Evolutionary conservation across 2,888 invertebrate genomes (phyloP).

Genomic region (Asteroscopus sphinx): DNA sequence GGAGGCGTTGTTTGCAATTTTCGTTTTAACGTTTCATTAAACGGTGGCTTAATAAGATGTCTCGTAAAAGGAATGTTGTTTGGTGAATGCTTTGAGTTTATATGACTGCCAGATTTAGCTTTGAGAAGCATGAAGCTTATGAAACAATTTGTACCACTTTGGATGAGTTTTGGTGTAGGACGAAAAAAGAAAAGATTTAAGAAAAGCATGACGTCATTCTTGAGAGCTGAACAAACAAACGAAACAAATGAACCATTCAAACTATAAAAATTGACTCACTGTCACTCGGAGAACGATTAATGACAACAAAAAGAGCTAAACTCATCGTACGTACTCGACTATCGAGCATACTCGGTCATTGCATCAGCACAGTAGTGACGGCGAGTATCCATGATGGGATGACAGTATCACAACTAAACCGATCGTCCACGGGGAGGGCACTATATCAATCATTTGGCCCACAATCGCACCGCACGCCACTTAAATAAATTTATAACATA

Average conservation of each 20-base stretch:
- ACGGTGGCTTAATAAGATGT: constrained; percentile 47
- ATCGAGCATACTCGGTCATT: constrained; percentile 58
- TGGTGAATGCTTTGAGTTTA: constrained; percentile 30
- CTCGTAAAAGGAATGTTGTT: constrained; percentile 38
- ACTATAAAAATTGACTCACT: constrained; percentile 61
- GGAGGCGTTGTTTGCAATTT: constrained; percentile 57
- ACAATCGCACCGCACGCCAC: constrained; percentile 87
- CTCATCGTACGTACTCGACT: constrained; percentile 72
- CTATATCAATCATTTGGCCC: constrained; percentile 86
- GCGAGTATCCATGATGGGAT: constrained; percentile 64
- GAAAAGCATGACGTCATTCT: constrained; percentile 31
- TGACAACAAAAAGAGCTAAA: constrained; percentile 77
- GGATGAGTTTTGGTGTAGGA: constrained; percentile 7
- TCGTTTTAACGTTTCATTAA: constrained; percentile 63
- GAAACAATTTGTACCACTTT: constrained; percentile 25
- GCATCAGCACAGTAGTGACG: constrained; percentile 65
- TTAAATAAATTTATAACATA: constrained; percentile 90
- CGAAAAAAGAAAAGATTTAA: constrained; percentile 24
- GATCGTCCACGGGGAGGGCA: constrained; percentile 79
- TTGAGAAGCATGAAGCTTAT: constrained; percentile 12
- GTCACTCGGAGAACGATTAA: constrained; percentile 64
- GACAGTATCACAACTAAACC: constrained; percentile 81
- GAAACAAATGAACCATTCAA: constrained; percentile 48
- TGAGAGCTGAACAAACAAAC: constrained; percentile 45
- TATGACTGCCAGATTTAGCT: constrained; percentile 31